Base-by-base conservation (phyloP, 1,140 invertebrate genomes). In the Heliconius nattereri region DNA sequence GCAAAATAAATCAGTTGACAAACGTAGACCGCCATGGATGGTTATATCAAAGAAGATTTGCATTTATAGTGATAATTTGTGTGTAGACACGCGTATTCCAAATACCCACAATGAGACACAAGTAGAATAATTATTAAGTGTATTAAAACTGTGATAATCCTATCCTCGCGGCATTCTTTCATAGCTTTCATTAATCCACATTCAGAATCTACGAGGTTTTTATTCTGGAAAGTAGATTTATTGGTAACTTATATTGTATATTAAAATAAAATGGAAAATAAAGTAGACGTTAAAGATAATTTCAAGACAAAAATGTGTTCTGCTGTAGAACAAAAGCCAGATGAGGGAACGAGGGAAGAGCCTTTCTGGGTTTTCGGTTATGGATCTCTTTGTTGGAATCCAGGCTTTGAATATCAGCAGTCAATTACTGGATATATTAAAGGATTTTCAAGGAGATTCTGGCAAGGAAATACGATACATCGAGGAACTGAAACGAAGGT, bases 341-440 rank as follows among this genome's bases (percentile, higher is more conserved):
- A 78, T 11, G 83, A 83, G 73, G 75, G 77, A 20, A 71, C 72
- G n/a, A 83, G 84, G 73, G 91, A 89, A 78, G 89, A 91, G 75
- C 87, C 92, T n/a, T 86, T 95, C 75, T 98, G 97, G 98, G 95
- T 98, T 20, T 98, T 98, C 85, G 98, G 97, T 1, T 98, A 98
- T 85, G 98, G 98, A 16, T 98, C 97, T 1, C 88, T 98, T 6
- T 98, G 97, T 93, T 98, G 98, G 98, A 95, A 97, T 90, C 98
- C 98, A 0, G 98, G 98, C 37, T 98, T 98, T 88, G 95, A 96
- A 78, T 98, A 96, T 89, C 94, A 95, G 79, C 95, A 96, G 85
- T 96, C 96, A 37, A 94, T 96, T 7, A 95, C 96, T 13, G 98
- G 98, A 11, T 96, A 96, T 84, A 95, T 98, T 3, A 95, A 95